phyloP scores from a whole-genome alignment of 1,140 invertebrate species.

The Heliothis subflexa region DNA sequence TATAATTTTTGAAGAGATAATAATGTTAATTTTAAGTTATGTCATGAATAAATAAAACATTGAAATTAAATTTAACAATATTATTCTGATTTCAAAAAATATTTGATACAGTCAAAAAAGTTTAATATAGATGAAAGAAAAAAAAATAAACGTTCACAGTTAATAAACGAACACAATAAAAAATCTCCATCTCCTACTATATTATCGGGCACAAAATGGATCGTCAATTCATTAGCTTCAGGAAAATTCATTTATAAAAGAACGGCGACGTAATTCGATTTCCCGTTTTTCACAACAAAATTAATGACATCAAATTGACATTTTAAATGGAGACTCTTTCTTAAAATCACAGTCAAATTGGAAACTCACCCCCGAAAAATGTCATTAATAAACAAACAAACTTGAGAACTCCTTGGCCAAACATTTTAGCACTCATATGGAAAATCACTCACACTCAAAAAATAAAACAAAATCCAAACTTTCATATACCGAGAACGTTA shows the following conservation, averaged over 20 bases:
- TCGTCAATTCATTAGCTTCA: constrained; percentile 36
- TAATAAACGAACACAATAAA: neutral
- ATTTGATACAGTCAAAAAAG: neutral
- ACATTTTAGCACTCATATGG: constrained; percentile 47
- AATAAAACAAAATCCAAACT: constrained; percentile 24
- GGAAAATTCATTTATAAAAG: constrained; percentile 34
- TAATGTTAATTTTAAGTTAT: no score
- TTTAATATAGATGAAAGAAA: neutral
- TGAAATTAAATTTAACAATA: no score
- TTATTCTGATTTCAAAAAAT: no score
- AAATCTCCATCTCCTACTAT: neutral
- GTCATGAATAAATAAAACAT: no score
- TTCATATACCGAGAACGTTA: constrained; percentile 15
- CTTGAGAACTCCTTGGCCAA: constrained; percentile 30
- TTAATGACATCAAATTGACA: constrained; percentile 41
- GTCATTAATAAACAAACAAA: constrained; percentile 50
- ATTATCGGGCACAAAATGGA: constrained; percentile 25
- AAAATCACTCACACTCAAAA: constrained; percentile 34
- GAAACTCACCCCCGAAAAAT: constrained; percentile 51
- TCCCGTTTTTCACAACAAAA: constrained; percentile 26
- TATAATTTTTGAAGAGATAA: no score
- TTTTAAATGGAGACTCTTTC: constrained; percentile 17
- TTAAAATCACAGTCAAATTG: constrained; percentile 23
- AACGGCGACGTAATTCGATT: constrained; percentile 30
- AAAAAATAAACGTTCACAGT: neutral